Evolutionary conservation across 2,797 vertebrate species (phyloP).

Genomic region (Scolopax rusticola): DNA sequence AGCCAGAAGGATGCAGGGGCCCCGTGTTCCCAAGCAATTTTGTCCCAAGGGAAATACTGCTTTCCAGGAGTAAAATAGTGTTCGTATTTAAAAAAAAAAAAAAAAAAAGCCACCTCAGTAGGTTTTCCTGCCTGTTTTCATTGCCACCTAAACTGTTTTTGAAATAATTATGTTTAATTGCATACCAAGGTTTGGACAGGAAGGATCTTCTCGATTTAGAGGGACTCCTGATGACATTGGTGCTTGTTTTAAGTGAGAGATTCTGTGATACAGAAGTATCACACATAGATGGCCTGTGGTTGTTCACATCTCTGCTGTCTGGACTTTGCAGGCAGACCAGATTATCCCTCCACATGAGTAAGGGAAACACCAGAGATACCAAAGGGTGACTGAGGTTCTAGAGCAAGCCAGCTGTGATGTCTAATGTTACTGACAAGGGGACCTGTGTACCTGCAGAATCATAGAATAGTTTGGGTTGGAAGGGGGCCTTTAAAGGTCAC

Average conservation of each 20-base stretch:
- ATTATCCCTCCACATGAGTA: not conserved
- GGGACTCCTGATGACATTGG: not conserved
- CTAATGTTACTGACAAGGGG: not conserved
- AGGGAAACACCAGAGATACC: not conserved
- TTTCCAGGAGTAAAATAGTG: not conserved
- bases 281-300: not conserved
- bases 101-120: accelerated
- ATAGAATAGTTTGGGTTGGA: not conserved
- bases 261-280: not conserved
- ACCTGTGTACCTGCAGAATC: not conserved
- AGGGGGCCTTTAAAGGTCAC: not conserved
- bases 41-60: not conserved
- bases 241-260: not conserved
- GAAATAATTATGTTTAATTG: not conserved
- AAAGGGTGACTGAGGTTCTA: not conserved
- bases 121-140: not conserved
- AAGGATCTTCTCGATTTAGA: not conserved
- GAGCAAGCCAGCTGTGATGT: not conserved
- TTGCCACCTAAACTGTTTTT: not conserved
- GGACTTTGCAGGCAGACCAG: not conserved
- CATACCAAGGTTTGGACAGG: not conserved
- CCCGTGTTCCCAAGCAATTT: not conserved
- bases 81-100: not conserved
- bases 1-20: not conserved
- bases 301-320: not conserved